A percentile compares a stretch with the other conserved stretches of the same genome.
Conservation (phyloP, 2,797 vertebrate species). For the Mastacembelus armatus region DNA sequence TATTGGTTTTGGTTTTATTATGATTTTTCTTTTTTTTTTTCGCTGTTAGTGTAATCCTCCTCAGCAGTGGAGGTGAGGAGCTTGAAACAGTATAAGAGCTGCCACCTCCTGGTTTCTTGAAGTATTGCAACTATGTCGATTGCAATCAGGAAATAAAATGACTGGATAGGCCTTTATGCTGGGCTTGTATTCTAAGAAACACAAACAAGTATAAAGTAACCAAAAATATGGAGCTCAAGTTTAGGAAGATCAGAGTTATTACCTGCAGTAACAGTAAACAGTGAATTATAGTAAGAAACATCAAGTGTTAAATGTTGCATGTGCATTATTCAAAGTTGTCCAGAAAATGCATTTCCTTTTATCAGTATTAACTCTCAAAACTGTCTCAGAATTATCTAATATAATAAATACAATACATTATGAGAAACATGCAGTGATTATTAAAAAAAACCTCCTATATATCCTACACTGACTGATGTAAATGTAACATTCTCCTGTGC, state of each 20-base stretch:
- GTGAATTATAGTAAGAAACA: neutral
- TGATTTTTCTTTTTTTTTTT: neutral
- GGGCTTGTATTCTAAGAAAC: constrained; percentile 4
- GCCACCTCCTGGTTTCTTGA: constrained; percentile 84
- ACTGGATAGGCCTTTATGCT: neutral
- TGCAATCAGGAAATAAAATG: constrained; percentile 28
- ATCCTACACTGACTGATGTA: constrained; percentile 65
- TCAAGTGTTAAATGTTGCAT: neutral
- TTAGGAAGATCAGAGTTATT: neutral
- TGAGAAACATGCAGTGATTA: neutral
- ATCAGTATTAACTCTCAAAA: neutral
- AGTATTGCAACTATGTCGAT: constrained; percentile 61
- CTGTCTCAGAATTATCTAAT: neutral
- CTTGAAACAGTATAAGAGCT: constrained; percentile 82
- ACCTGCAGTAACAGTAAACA: neutral
- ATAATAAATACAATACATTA: neutral
- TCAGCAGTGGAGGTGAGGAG: constrained; percentile 9
- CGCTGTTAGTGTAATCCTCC: constrained; percentile 4
- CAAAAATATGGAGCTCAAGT: constrained; percentile 1
- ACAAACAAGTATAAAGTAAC: neutral
- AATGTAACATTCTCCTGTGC: constrained; percentile 75
- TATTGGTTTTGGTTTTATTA: neutral
- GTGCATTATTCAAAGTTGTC: neutral
- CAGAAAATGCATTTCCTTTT: neutral
- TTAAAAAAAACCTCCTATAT: neutral